Percentiles rank a stretch among this genome's conserved stretches.
phyloP scores from a whole-genome alignment of 2,113 vertebrate species.

The Stegastes partitus region DNA sequence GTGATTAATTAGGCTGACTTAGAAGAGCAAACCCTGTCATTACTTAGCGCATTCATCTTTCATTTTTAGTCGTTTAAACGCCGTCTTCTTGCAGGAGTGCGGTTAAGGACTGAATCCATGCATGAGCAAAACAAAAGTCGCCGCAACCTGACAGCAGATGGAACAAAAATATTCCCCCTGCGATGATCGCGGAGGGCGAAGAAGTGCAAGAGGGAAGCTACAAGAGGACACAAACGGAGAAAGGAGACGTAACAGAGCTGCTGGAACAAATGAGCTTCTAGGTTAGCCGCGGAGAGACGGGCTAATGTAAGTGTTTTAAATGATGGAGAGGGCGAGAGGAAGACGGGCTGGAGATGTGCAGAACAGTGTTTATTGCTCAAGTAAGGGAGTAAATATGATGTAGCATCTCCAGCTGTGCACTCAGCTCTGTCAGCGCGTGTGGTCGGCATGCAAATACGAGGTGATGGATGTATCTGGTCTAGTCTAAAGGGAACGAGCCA shows the following conservation, averaged over 20 bases:
- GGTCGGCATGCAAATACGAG: constrained; percentile 71
- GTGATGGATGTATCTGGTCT: constrained; percentile 75
- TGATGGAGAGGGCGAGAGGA: constrained; percentile 28
- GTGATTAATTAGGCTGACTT: constrained; percentile 69
- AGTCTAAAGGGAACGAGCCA: constrained; percentile 59
- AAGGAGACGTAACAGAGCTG: not conserved
- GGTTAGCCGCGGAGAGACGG: constrained; percentile 23
- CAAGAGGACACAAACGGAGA: not conserved
- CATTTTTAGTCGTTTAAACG: constrained; percentile 49
- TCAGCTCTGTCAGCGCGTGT: constrained; percentile 60
- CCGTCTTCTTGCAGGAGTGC: constrained; percentile 19
- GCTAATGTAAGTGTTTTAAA: constrained; percentile 28
- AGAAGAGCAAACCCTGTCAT: constrained; percentile 60
- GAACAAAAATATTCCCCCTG: constrained; percentile 3
- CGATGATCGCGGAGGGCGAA: not conserved
- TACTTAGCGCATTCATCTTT: constrained; percentile 49
- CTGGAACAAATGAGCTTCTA: constrained; percentile 37
- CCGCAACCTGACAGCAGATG: constrained; percentile 15
- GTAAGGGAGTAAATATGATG: constrained; percentile 73
- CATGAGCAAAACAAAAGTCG: constrained; percentile 24
- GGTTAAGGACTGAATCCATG: constrained; percentile 19
- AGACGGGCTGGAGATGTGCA: constrained; percentile 2
- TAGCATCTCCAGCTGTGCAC: constrained; percentile 71
- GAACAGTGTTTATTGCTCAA: constrained; percentile 59
- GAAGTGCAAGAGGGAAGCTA: not conserved